Conservation (phyloP, 2,888 invertebrate genomes). For the Leptodirus hochenwartii region DNA sequence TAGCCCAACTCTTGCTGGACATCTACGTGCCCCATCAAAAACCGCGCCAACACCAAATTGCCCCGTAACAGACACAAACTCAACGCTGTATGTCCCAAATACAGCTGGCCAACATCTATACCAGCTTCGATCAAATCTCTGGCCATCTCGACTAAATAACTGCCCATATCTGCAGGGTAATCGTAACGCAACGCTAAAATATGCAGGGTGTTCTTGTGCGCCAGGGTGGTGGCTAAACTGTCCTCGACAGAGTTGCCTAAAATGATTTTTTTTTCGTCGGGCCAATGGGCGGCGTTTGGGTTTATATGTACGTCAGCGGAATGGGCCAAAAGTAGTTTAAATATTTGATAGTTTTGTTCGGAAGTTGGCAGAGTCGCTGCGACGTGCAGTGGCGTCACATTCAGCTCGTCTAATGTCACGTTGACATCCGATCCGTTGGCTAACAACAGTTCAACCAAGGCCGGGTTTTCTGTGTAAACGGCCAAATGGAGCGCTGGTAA, state of each 20-base stretch:
- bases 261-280: slow-evolving; percentile 15
- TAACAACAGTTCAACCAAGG: slow-evolving; percentile 16
- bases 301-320: slow-evolving; percentile 19
- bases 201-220: slow-evolving; percentile 23
- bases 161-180: too few species aligned
- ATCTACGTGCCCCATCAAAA: too few species aligned
- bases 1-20: too few species aligned
- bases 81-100: too few species aligned
- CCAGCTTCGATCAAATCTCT: too few species aligned
- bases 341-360: slow-evolving; percentile 15
- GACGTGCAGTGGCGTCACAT: slow-evolving; percentile 20
- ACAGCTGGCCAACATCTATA: too few species aligned
- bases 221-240: slow-evolving; percentile 4
- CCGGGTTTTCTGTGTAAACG: slow-evolving; percentile 19
- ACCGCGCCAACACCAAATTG: too few species aligned
- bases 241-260: slow-evolving; percentile 6
- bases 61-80: too few species aligned
- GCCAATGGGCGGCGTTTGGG: slow-evolving; percentile 19
- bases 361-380: slow-evolving; percentile 16
- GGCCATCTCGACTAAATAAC: too few species aligned
- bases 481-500: slow-evolving; percentile 20
- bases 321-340: slow-evolving; percentile 16
- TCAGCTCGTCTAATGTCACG: slow-evolving; percentile 15
- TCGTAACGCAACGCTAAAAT: slow-evolving; percentile 22
- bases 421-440: slow-evolving; percentile 17